Evolutionary conservation across 2,888 invertebrate genomes (phyloP).

Genomic region (Chironomus riparius): DNA sequence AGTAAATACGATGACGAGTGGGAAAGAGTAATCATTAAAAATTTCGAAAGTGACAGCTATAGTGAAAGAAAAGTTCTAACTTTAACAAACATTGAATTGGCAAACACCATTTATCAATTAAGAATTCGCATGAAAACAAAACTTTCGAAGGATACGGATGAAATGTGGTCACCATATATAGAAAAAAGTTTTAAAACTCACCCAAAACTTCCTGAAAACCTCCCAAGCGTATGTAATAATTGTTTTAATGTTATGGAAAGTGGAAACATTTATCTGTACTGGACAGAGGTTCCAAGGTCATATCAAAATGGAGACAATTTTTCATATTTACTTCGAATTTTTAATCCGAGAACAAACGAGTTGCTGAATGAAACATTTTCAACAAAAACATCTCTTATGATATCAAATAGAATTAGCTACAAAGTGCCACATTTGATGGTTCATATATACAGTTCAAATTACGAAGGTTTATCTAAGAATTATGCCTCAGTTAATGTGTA

Average conservation of each 20-base stretch:
- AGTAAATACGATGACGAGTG: neutral
- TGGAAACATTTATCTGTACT: slow-evolving; percentile 18
- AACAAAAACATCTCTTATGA: neutral
- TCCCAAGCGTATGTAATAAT: neutral
- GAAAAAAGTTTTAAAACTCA: neutral
- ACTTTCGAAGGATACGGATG: neutral
- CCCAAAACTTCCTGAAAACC: neutral
- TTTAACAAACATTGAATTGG: neutral
- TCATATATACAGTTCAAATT: slow-evolving; percentile 2
- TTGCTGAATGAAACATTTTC: neutral
- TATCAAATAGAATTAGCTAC: neutral
- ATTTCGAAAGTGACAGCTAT: neutral
- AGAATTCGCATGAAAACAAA: slow-evolving; percentile 17
- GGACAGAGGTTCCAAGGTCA: slow-evolving; percentile 8
- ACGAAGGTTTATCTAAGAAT: neutral
- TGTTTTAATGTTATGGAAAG: slow-evolving; percentile 19
- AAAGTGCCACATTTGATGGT: neutral
- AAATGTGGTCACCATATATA: slow-evolving; percentile 4
- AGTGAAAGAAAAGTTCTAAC: neutral
- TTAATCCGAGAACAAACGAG: neutral
- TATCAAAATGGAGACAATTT: slow-evolving; percentile 16
- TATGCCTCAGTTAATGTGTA: neutral
- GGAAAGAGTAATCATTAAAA: neutral
- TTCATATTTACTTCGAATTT: neutral
- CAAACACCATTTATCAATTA: slow-evolving; percentile 4